Conservation (phyloP, 2,888 invertebrate species). For the Neria commutata region DNA sequence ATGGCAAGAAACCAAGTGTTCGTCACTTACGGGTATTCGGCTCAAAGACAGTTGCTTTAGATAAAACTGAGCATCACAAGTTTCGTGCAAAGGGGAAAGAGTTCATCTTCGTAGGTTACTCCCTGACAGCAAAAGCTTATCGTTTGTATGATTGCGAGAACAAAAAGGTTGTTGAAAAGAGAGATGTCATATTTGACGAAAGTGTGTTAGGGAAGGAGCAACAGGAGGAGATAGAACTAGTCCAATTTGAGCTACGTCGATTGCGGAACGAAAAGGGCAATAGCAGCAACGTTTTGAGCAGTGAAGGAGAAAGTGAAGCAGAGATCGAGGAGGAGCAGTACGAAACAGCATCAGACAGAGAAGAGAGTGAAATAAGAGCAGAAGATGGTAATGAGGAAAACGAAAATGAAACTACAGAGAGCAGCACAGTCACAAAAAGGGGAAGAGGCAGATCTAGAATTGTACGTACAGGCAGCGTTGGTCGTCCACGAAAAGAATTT, state of each 20-base stretch:
- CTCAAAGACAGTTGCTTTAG: conserved; percentile 9
- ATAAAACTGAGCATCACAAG: conserved; percentile 1
- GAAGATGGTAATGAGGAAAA: too few species aligned
- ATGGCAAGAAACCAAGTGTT: conserved; percentile 21
- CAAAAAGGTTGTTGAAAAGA: too few species aligned
- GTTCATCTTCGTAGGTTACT: neutral
- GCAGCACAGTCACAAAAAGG: too few species aligned
- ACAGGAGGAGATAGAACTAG: neutral
- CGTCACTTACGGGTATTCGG: conserved; percentile 23
- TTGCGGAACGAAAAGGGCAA: neutral
- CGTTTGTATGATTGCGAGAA: too few species aligned
- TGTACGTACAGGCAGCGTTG: conserved; percentile 1
- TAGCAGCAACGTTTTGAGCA: too few species aligned
- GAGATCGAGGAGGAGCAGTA: too few species aligned
- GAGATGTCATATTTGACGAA: conserved; percentile 10
- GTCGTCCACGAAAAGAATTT: conserved; percentile 2
- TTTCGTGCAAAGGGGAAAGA: neutral
- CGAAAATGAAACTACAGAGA: too few species aligned
- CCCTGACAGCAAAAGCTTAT: neutral
- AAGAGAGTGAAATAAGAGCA: too few species aligned
- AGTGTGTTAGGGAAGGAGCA: neutral
- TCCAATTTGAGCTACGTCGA: too few species aligned
- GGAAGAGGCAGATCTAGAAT: conserved; percentile 6
- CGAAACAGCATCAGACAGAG: too few species aligned
- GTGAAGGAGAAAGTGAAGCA: too few species aligned